These are phyloP conservation scores for Mythimna albipuncta DNA, from an alignment of 2,888 invertebrate genomes.

Conservation along the genomic window DNA sequence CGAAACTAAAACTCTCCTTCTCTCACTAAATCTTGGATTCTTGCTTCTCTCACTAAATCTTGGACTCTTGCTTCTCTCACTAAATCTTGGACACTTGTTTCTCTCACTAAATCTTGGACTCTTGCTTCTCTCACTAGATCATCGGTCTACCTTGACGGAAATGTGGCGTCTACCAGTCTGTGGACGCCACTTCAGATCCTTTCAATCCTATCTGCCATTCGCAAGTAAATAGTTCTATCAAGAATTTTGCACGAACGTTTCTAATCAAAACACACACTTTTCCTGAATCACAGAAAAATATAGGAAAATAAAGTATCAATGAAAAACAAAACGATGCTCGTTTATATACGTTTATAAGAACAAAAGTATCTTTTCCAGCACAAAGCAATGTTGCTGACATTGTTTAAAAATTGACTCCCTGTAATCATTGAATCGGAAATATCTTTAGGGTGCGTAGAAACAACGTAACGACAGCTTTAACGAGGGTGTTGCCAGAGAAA, in stretches of 20 bases:
- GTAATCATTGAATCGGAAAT: conserved; percentile 70
- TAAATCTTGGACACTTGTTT: not conserved
- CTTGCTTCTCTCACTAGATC: not conserved
- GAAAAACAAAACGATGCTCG: conserved; percentile 23
- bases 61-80: not conserved
- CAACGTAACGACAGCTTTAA: conserved; percentile 71
- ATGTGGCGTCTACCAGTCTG: no score
- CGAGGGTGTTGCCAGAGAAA: conserved; percentile 69
- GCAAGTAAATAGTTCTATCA: not conserved
- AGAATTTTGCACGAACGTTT: not conserved
- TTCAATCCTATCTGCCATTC: not conserved
- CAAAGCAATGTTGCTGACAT: conserved; percentile 56
- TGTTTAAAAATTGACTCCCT: conserved; percentile 70
- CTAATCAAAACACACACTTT: conserved; percentile 3
- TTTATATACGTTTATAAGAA: conserved; percentile 35
- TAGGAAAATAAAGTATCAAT: conserved; percentile 15
- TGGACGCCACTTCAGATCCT: not conserved
- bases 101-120: not conserved
- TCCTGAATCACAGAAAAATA: conserved; percentile 15
- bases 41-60: not conserved
- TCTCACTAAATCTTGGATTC: no score
- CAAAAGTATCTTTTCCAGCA: conserved; percentile 49
- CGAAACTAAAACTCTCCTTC: no score
- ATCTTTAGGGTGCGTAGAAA: conserved; percentile 67
- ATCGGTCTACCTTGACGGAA: not conserved